Conservation (phyloP, 2,113 vertebrate species). For the Chloroceryle aenea region DNA sequence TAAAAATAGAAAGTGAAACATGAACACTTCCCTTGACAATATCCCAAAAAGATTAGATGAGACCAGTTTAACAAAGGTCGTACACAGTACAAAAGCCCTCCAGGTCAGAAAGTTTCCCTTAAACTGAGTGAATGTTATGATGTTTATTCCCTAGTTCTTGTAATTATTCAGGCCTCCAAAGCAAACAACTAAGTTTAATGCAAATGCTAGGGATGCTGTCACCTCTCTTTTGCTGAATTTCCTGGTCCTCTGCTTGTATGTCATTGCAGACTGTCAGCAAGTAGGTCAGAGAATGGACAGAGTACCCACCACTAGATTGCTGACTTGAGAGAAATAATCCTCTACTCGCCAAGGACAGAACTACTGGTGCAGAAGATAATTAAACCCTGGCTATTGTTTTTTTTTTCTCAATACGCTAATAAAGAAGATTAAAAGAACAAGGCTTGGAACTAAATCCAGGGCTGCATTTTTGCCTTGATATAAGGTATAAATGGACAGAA, state of each 20-base stretch:
- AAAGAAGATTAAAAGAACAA: conserved; percentile 32
- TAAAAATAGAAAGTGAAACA: conserved; percentile 2
- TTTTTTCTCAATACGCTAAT: not conserved
- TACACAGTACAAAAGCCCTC: not conserved
- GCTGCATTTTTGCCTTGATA: not conserved
- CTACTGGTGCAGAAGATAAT: conserved; percentile 19
- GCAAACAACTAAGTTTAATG: not conserved
- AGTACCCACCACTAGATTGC: not conserved
- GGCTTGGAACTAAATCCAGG: conserved; percentile 16
- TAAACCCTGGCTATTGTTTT: conserved; percentile 9
- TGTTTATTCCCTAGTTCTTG: not conserved
- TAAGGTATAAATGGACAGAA: not conserved
- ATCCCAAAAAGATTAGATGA: not conserved
- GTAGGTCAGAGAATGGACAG: not conserved
- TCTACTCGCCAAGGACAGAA: not conserved
- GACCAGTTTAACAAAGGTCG: not conserved
- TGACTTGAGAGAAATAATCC: not conserved
- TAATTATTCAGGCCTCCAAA: not conserved
- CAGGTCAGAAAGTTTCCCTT: not conserved
- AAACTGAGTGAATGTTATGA: not conserved
- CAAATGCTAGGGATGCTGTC: not conserved
- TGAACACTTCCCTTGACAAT: not conserved
- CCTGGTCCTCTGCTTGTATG: not conserved
- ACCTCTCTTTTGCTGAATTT: not conserved
- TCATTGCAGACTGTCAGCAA: not conserved